Percentiles rank a stretch among this genome's conserved stretches.
Evolutionary conservation across 2,113 vertebrate species (phyloP).

Genomic region (Poecile atricapillus): DNA sequence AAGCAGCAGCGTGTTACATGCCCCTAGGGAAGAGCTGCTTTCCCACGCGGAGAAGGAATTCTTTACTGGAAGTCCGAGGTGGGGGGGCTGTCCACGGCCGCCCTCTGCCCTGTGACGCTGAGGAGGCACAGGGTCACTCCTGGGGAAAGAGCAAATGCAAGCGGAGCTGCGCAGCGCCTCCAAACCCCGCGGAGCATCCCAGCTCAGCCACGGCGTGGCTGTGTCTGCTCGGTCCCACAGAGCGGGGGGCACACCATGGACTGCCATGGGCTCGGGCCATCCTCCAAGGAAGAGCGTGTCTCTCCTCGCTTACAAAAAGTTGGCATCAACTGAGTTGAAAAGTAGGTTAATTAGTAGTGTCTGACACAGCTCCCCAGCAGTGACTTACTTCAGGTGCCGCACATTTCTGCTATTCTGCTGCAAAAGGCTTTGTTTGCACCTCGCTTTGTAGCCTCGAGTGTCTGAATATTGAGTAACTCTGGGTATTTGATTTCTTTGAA

Average conservation of each 20-base stretch:
- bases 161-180: fast-evolving
- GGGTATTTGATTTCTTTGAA: slow-evolving; percentile 43
- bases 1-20: not conserved
- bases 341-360: slow-evolving; percentile 72
- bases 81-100: fast-evolving
- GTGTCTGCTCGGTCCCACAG: not conserved
- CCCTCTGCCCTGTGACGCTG: not conserved
- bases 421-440: slow-evolving; percentile 53
- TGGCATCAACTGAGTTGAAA: slow-evolving; percentile 50
- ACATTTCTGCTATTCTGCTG: not conserved
- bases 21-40: not conserved
- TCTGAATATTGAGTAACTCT: slow-evolving; percentile 54
- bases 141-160: no score
- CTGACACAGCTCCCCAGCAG: slow-evolving; percentile 56
- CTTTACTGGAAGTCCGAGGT: not conserved
- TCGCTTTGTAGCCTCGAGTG: slow-evolving; percentile 35
- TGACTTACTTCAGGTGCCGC: slow-evolving; percentile 61
- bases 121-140: not conserved
- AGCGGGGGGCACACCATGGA: not conserved
- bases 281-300: not conserved
- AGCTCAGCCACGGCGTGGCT: fast-evolving
- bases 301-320: slow-evolving; percentile 6
- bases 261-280: not conserved
- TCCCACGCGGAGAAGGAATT: fast-evolving
- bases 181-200: fast-evolving